These are phyloP conservation scores for Cosmorhoe ocellata DNA, from an alignment of 2,888 invertebrate genomes.

Conservation along the genomic window DNA sequence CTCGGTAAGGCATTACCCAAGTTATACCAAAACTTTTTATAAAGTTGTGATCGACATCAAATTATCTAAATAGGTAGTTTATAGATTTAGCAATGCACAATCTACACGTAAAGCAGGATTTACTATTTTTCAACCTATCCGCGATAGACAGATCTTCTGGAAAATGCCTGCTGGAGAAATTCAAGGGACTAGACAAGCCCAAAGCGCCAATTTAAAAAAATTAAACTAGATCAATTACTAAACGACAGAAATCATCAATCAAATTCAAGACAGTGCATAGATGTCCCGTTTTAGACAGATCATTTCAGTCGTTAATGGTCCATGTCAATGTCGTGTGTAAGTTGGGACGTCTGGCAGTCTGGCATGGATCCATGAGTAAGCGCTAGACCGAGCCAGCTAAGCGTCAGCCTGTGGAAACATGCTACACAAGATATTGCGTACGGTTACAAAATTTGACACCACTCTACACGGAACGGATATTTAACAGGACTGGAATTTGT, in stretches of 20 bases:
- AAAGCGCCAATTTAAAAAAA: no score
- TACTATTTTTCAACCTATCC: no score
- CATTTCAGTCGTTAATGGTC: constrained; percentile 33
- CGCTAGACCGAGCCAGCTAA: constrained; percentile 47
- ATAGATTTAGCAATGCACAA: no score
- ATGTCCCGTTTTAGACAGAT: constrained; percentile 1
- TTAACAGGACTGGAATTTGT: background rate
- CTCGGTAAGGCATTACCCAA: background rate
- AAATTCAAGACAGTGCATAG: background rate
- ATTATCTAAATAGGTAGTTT: no score
- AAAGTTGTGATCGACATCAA: no score
- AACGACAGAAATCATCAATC: background rate
- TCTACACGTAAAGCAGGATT: no score
- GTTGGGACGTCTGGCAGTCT: constrained; percentile 41
- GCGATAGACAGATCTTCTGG: no score
- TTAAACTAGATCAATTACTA: no score
- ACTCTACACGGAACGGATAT: background rate
- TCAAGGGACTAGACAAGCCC: no score
- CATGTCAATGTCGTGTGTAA: constrained; percentile 25
- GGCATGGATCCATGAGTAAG: constrained; percentile 67
- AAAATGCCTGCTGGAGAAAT: no score
- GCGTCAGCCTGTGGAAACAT: constrained; percentile 59
- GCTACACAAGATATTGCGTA: constrained; percentile 45
- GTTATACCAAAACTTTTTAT: no score
- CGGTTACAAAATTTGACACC: constrained; percentile 24